These are phyloP conservation scores for Drosophila gaucha DNA, from an alignment of 2,888 invertebrate species.

Conservation along the genomic window DNA sequence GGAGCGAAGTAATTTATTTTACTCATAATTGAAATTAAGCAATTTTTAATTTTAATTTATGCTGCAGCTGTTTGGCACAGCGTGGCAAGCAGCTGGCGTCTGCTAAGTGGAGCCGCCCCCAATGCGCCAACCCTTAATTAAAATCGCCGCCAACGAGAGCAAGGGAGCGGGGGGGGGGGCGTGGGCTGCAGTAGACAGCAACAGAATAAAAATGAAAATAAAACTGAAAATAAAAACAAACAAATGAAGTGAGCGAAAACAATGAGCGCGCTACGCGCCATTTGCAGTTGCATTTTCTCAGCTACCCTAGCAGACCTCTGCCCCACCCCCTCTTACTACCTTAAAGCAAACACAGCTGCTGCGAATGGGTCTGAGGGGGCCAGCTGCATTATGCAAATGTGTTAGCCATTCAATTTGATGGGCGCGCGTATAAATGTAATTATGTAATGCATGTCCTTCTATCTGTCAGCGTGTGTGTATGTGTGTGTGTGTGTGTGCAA, in stretches of 20 bases:
- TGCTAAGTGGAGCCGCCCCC: background rate
- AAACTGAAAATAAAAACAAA: background rate
- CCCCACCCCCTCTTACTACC: background rate
- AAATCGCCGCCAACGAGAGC: slow-evolving; percentile 3
- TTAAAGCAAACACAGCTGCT: slow-evolving; percentile 23
- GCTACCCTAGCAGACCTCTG: too few relatives aligned
- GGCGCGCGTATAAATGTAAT: slow-evolving; percentile 65
- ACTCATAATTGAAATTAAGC: slow-evolving; percentile 20
- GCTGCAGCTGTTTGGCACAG: slow-evolving; percentile 6
- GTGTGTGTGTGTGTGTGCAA: background rate
- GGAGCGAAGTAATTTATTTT: background rate
- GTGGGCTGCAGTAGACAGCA: background rate
- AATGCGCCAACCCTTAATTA: slow-evolving; percentile 13
- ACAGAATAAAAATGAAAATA: slow-evolving; percentile 1
- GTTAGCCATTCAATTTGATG: slow-evolving; percentile 71
- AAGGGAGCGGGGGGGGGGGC: background rate
- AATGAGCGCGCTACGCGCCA: slow-evolving; percentile 19
- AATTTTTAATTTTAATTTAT: slow-evolving; percentile 21
- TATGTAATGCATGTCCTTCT: slow-evolving; percentile 52
- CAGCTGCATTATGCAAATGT: slow-evolving; percentile 66
- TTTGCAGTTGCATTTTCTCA: slow-evolving; percentile 23
- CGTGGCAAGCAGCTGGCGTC: slow-evolving; percentile 4
- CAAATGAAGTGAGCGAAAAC: slow-evolving; percentile 2
- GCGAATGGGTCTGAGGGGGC: background rate
- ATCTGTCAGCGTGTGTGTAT: background rate